Percentiles rank a stretch among this genome's conserved stretches.
Evolutionary conservation across 2,113 vertebrate species (phyloP).

Genomic region (Panthera leo): DNA sequence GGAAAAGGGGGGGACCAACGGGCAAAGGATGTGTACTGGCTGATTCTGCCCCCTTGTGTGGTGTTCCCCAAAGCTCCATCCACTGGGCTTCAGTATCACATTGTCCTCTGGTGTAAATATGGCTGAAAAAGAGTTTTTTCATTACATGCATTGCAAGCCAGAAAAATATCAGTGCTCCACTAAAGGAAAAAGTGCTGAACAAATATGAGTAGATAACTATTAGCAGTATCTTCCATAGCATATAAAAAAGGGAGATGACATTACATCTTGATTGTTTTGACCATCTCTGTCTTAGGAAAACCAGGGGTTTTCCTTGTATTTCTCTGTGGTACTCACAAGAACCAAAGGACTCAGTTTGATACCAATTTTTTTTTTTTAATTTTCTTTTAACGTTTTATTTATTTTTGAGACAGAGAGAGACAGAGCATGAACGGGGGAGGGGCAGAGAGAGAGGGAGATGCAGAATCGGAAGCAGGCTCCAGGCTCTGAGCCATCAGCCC

Average conservation of each 20-base stretch:
- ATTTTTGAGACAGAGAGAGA: too few species aligned
- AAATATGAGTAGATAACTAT: background rate
- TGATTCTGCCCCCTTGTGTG: background rate
- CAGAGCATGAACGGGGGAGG: too few species aligned
- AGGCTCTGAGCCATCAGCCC: too few species aligned
- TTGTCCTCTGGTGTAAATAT: background rate
- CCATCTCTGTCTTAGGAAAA: background rate
- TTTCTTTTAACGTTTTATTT: too few species aligned
- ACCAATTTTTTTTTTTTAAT: background rate
- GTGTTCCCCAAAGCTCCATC: background rate
- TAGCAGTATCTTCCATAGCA: background rate
- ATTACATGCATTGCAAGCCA: background rate
- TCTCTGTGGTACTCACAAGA: background rate
- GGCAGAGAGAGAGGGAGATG: too few species aligned
- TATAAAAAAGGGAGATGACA: background rate
- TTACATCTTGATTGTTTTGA: background rate
- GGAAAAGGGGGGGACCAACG: background rate
- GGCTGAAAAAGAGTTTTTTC: background rate
- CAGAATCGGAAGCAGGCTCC: too few species aligned
- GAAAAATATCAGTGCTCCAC: background rate
- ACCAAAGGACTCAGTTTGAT: background rate
- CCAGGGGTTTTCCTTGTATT: background rate
- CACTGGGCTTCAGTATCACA: background rate
- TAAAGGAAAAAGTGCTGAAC: background rate
- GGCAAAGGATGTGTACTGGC: background rate